Base-by-base conservation (phyloP, 2,888 invertebrate genomes). In the Rhagonycha lutea region DNA sequence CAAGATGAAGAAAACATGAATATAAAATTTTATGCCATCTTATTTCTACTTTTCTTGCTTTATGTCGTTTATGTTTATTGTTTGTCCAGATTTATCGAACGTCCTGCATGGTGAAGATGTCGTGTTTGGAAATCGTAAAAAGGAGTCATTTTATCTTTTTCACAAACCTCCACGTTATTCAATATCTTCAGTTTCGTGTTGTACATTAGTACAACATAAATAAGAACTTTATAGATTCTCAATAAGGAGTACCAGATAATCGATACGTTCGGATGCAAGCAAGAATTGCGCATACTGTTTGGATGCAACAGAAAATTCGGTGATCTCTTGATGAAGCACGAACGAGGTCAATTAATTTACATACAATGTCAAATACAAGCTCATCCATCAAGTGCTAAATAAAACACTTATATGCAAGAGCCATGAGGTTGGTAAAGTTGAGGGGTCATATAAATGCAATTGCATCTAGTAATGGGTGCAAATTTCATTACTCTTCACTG, bases 31-130 rank as follows among this genome's bases (percentile, higher is more conserved):
- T 69, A 81, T 76, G 79, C 83, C 83, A 84, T 84, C 84, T 83
- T 82, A 83, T 84, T 83, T 83, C 82, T 81, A 79, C 78, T 84
- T 84, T 84, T 82, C 82, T 84, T 83, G 83, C 82, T 74, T 68
- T 24, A 28, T 63, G 28, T 71, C 68, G 68, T 69, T 72, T 75
- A 75, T 72, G 72, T 68, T 68, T 68, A 68, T 72, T 72, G 61
- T 68, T 28, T 23, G 12, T 32, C 12, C 68, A 68, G 68, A 68
- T 72, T 72, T 72, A 72, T 61, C 61, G 32, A 29, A n/a, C 7
- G 61, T n/a, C 61, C 61, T 18, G n/a, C n/a, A n/a, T n/a, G n/a
- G 47, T 47, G 8, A 47, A 67, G 72, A 68, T 68, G 61, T 72
- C 72, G 72, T 72, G 72, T 68, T 72, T 68, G 72, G 61, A 68